These are phyloP conservation scores for Dolichallabes microphthalmus DNA, from an alignment of 2,113 vertebrate species.

Conservation along the genomic window DNA sequence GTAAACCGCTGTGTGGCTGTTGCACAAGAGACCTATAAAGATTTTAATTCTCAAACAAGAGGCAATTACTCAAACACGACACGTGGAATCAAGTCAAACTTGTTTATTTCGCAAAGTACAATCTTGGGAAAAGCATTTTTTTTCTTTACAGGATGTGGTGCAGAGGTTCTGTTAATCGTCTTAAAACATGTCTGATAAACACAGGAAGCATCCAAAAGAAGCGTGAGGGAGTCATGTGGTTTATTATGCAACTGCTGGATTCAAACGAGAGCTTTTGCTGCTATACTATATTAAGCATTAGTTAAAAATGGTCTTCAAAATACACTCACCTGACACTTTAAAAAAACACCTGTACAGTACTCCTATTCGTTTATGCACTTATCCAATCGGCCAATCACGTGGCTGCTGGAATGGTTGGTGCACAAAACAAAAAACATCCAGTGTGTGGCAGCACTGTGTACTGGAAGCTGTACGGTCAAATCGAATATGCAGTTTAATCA, in stretches of 20 bases:
- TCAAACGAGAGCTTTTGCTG: neutral
- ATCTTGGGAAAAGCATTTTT: neutral
- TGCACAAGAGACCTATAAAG: too few species aligned
- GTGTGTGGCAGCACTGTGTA: neutral
- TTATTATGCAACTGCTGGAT: neutral
- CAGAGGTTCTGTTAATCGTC: neutral
- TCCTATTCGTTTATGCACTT: neutral
- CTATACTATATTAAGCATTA: neutral
- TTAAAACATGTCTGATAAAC: neutral
- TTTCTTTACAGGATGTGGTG: neutral
- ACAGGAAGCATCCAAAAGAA: neutral
- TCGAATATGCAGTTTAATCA: too few species aligned
- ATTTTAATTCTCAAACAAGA: too few species aligned
- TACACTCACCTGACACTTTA: neutral
- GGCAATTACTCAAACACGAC: neutral
- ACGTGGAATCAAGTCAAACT: neutral
- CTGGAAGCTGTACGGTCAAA: too few species aligned
- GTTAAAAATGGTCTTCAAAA: neutral
- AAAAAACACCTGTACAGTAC: neutral
- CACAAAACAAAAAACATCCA: neutral
- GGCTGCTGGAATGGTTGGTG: neutral
- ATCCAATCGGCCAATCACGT: neutral
- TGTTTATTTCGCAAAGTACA: slow-evolving; percentile 2
- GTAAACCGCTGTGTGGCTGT: too few species aligned
- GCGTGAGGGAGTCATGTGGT: neutral